Percentiles rank a stretch among this genome's conserved stretches.
Conservation (phyloP, 2,797 vertebrate species). For the Decapterus maruadsi region DNA sequence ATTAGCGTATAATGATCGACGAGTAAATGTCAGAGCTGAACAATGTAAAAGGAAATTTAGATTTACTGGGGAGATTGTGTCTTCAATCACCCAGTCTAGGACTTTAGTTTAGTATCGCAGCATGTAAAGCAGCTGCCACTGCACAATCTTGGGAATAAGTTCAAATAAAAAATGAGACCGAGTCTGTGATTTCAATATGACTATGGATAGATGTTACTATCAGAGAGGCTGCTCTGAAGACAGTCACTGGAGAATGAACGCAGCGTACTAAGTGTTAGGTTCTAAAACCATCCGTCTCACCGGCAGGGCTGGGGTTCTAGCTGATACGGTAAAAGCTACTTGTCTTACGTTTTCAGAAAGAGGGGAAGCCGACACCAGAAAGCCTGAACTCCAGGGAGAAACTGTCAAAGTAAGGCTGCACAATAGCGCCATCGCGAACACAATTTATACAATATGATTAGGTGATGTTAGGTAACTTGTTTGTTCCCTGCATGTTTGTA, state of each 20-base stretch:
- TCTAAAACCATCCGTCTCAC: neutral
- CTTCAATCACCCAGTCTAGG: constrained; percentile 12
- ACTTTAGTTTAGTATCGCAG: constrained; percentile 11
- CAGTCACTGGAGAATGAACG: neutral
- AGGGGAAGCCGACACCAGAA: neutral
- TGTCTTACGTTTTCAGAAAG: neutral
- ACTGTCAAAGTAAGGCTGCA: neutral
- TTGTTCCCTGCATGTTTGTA: too few species aligned
- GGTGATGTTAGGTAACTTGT: too few species aligned
- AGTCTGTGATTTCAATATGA: constrained; percentile 37
- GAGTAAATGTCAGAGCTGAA: neutral
- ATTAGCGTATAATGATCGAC: neutral
- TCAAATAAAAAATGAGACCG: constrained; percentile 15
- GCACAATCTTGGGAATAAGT: neutral
- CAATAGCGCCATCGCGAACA: too few species aligned
- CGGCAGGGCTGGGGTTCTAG: neutral
- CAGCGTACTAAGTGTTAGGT: neutral
- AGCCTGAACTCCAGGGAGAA: neutral
- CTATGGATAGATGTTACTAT: neutral
- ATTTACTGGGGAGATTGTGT: neutral
- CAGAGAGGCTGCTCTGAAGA: constrained; percentile 3
- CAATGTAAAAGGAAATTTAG: neutral
- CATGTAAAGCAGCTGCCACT: constrained; percentile 27
- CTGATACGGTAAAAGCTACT: neutral
- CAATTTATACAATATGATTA: too few species aligned